A percentile compares a stretch with the other conserved stretches of the same genome.
These are phyloP conservation scores for Microchrysa polita DNA, from an alignment of 2,888 invertebrate species.

Conservation along the genomic window DNA sequence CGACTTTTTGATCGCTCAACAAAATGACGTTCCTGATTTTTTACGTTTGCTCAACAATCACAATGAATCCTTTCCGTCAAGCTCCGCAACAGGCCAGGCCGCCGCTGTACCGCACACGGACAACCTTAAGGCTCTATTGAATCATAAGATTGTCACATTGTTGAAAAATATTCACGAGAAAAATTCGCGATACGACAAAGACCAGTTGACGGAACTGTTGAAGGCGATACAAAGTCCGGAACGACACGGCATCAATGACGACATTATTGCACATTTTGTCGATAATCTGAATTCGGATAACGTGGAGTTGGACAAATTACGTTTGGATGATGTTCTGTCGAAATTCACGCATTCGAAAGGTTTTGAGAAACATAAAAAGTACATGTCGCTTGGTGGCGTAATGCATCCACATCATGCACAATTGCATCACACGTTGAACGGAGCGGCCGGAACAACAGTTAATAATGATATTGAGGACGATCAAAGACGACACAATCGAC, in stretches of 20 bases:
- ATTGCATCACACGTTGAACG: not conserved
- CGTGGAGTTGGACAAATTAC: constrained; percentile 58
- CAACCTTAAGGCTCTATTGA: constrained; percentile 54
- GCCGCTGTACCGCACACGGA: constrained; percentile 32
- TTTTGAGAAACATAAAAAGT: constrained; percentile 46
- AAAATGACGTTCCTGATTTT: constrained; percentile 62
- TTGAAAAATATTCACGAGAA: constrained; percentile 52
- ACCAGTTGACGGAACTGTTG: constrained; percentile 57
- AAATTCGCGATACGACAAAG: constrained; percentile 58
- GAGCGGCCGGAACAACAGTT: too few relatives aligned
- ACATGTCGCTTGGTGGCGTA: not conserved
- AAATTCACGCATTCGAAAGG: constrained; percentile 55
- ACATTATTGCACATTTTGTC: constrained; percentile 60
- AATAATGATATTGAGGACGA: not conserved
- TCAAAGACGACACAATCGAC: too few relatives aligned
- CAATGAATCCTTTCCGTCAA: constrained; percentile 47
- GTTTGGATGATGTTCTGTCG: constrained; percentile 58
- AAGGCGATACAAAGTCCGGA: constrained; percentile 57
- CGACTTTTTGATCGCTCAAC: constrained; percentile 46
- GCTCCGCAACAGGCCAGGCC: not conserved
- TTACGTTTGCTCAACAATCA: constrained; percentile 56
- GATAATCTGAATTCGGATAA: constrained; percentile 59
- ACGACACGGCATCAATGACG: constrained; percentile 55
- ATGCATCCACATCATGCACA: constrained; percentile 25
- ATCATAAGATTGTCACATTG: constrained; percentile 51